Evolutionary conservation across 2,797 vertebrate genomes (phyloP), one percentile per base, ranked within the genome.

Genomic region (Tympanoctomys barrerae): DNA sequence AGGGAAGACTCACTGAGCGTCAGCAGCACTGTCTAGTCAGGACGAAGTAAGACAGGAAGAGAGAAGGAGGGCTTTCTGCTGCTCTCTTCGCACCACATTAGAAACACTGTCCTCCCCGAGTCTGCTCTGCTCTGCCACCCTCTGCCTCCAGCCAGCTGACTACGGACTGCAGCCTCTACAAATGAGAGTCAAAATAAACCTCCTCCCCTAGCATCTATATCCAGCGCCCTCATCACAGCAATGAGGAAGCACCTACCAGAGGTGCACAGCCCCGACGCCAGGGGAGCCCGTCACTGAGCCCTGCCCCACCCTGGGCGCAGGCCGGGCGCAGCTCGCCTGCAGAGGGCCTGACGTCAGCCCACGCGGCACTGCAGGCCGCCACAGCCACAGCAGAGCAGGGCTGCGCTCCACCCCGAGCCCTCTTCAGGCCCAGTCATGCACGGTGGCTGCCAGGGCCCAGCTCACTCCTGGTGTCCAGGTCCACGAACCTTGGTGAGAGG

Each of bases 361-460:
- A 13, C 1, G 39, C 7, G 12, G 39, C 57, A 0, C 26, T 10
- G 39, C 8, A 16, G 6, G 71, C 42, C 19, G 71, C 22, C 46
- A 79, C 9, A 46, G 80, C 64, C 64, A 64, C n/a, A 31, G 24
- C 1, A 8, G 28, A 16, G 24, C n/a, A 2, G 33, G 22, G 26
- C 11, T 14, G 16, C 33, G 22, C 24, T 18, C 33, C 64, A 10
- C 42, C 3, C 9, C 13, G 28, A 66, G 64, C 64, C 19, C 3
- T 26, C 36, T 39, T 2, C 39, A 24, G 18, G 22, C 10, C n/a
- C 70, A 39, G 70, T n/a, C 18, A 28, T 18, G 2, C 0, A 21
- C 7, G 1, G 13, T 5, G 26, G 24, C 73, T 33, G 49, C 36
- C 8, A 2, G 3, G 22, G 71, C 36, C 13, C 4, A 2, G 16